These are phyloP conservation scores for Araneus ventricosus DNA, from an alignment of 1,140 invertebrate species.

Conservation along the genomic window DNA sequence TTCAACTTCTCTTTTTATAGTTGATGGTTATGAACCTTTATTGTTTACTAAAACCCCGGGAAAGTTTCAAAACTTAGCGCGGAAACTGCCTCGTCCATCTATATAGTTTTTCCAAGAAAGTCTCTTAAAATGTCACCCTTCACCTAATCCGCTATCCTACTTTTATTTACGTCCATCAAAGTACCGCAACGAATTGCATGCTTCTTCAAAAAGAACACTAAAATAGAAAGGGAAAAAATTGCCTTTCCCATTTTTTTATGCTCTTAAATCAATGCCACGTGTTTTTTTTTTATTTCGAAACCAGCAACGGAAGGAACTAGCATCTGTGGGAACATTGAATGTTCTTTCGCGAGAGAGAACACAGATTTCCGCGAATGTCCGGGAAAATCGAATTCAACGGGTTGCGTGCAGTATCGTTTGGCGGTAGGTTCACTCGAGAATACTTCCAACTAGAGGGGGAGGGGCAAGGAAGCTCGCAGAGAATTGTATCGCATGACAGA, in stretches of 20 bases:
- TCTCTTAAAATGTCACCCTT: neutral
- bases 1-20: too few species aligned
- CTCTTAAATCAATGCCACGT: neutral
- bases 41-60: too few species aligned
- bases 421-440: slow-evolving; percentile 16
- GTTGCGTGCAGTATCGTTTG: slow-evolving; percentile 3
- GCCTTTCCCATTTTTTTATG: neutral
- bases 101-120: too few species aligned
- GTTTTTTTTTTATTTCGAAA: neutral
- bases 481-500: neutral
- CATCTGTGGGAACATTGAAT: neutral
- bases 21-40: too few species aligned
- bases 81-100: too few species aligned
- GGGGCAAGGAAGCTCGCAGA: too few species aligned
- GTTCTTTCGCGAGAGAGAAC: neutral
- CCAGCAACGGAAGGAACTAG: neutral
- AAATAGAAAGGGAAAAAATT: neutral
- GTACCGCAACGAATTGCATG: neutral
- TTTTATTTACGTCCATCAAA: neutral
- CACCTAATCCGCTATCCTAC: neutral
- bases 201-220: neutral
- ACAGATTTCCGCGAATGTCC: neutral
- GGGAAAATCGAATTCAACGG: neutral
- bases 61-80: too few species aligned
- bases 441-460: neutral